A percentile compares a stretch with the other conserved stretches of the same genome.
Conservation (phyloP, 2,888 invertebrate genomes). For the Archips crataeganus region DNA sequence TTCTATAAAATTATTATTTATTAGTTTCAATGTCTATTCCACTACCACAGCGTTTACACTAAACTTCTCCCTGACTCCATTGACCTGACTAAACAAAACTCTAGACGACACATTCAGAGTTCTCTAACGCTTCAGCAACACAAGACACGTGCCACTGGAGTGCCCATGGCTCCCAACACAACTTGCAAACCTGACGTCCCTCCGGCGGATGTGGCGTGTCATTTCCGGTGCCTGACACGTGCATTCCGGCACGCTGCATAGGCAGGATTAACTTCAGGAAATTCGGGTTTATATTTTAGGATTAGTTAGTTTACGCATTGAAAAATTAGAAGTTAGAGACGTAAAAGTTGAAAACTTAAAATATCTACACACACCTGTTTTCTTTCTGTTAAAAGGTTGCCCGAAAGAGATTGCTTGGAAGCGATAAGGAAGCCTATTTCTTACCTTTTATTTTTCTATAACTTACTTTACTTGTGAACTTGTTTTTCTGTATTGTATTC, state of each 20-base stretch:
- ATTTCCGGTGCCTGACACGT: slow-evolving; percentile 49
- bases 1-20: too few relatives aligned
- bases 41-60: too few relatives aligned
- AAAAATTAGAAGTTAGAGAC: too few relatives aligned
- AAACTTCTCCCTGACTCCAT: neutral
- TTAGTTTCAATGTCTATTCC: too few relatives aligned
- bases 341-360: too few relatives aligned
- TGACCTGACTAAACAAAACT: neutral
- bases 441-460: too few relatives aligned
- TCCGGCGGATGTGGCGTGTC: slow-evolving; percentile 66
- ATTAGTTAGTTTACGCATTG: neutral
- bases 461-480: too few relatives aligned
- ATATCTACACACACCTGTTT: too few relatives aligned
- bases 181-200: slow-evolving; percentile 46
- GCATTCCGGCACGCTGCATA: slow-evolving; percentile 15
- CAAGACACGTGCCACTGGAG: neutral
- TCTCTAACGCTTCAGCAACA: neutral
- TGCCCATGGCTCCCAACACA: neutral
- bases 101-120: neutral
- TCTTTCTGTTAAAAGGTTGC: too few relatives aligned
- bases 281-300: neutral
- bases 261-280: neutral
- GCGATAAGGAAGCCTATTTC: too few relatives aligned
- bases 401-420: too few relatives aligned
- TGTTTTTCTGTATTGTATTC: too few relatives aligned